Base-by-base conservation (phyloP, 2,888 invertebrate genomes). In the Agrotis exclamationis region DNA sequence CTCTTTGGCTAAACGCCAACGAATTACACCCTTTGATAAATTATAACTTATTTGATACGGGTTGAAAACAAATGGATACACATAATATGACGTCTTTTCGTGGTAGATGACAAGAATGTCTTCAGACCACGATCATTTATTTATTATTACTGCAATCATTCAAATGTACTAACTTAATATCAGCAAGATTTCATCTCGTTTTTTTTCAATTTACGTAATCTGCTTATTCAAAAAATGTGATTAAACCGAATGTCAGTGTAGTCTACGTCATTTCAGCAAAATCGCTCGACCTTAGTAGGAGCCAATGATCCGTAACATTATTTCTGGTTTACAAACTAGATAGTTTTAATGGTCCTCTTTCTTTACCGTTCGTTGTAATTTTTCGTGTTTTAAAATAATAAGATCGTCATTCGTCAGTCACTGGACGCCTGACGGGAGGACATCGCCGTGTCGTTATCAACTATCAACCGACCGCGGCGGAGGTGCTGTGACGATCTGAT, bases 261-360 rank as follows among this genome's bases (percentile, higher is more conserved):
- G 9, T 5, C 11, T 39, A 39, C 71, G 24, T 50, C 47, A 44
- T 44, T 20, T 13, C 24, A 44, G 56, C 39, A 69, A 69, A 47
- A 48, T 24, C 24, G 47, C 22, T 70, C 33, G 70, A 24, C 47
- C 54, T 56, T 71, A 70, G 56, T 47, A 20, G 11, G 33, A 54
- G 39, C 14, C 24, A 56, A 47, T 48, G 39, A 20, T 71, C 71
- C 47, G 47, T 57, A 7, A 54, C 22, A 39, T 47, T 47, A 22
- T 14, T 58, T 71, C 48, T 71, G 58, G 44, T 71, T 57, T 56
- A 44, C 54, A n/a, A 54, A 56, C 16, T 22, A 45, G 11, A 33
- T 45, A 18, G 24, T 18, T 53, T 39, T 6, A 48, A 39, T 14
- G 3, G 14, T 24, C n/a, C 20, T 24, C 33, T 56, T 56, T 56